These are phyloP conservation scores for Cyprinus carpio DNA, from an alignment of 2,113 vertebrate species.

Conservation along the genomic window DNA sequence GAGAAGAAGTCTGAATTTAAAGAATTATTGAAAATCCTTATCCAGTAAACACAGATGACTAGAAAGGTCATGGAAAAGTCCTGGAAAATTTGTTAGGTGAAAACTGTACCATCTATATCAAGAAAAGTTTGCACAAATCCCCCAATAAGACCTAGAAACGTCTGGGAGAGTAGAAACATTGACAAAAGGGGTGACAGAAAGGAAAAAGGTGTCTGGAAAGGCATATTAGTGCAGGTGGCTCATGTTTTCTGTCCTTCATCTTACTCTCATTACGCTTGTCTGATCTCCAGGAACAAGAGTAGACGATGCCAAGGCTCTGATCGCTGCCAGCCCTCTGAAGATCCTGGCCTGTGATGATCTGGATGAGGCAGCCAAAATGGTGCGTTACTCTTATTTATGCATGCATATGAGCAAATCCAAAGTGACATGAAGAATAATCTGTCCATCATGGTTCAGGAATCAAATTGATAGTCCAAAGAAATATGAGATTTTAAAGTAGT, in stretches of 20 bases:
- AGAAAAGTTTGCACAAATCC: neutral
- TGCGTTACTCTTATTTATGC: conserved; percentile 60
- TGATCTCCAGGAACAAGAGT: conserved; percentile 85
- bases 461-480: neutral
- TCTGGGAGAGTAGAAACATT: neutral
- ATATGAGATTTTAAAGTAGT: neutral
- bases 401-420: neutral
- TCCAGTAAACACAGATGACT: neutral
- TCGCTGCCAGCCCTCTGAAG: conserved; percentile 94
- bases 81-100: neutral
- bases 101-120: neutral
- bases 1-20: neutral
- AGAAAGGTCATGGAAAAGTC: neutral
- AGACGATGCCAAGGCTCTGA: conserved; percentile 96
- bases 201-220: neutral
- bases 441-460: neutral
- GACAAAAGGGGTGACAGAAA: neutral
- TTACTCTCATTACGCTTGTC: conserved; percentile 25
- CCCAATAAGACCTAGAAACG: neutral
- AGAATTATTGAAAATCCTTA: neutral
- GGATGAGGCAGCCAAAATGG: conserved; percentile 99
- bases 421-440: neutral
- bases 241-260: conserved; percentile 27
- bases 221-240: neutral
- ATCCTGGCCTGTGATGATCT: conserved; percentile 97